Percentiles rank a stretch among this genome's conserved stretches.
Evolutionary conservation across 2,797 vertebrate genomes (phyloP).

Genomic region (Nannoperca australis): DNA sequence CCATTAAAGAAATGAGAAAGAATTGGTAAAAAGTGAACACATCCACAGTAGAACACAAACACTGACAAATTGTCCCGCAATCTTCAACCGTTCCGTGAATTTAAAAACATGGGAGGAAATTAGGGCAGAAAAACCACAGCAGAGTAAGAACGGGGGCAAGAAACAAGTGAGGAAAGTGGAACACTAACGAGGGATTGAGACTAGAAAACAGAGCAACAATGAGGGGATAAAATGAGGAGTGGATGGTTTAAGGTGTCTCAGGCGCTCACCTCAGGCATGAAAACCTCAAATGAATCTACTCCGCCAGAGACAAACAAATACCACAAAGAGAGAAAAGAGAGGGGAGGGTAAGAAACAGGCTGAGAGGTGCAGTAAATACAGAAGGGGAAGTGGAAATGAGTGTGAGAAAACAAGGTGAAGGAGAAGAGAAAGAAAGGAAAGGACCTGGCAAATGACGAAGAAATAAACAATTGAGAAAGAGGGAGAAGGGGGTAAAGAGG

Average conservation of each 20-base stretch:
- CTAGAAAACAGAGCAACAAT: constrained; percentile 25
- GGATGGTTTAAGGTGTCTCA: constrained; percentile 58
- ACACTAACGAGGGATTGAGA: constrained; percentile 48
- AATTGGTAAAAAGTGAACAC: not conserved
- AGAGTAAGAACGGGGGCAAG: constrained; percentile 51
- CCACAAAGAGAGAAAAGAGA: constrained; percentile 21
- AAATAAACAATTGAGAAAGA: constrained; percentile 45
- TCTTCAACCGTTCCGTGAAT: constrained; percentile 2
- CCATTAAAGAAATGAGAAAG: not conserved
- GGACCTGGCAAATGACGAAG: constrained; percentile 25
- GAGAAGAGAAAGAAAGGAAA: constrained; percentile 22
- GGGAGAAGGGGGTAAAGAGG: not conserved
- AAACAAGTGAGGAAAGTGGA: constrained; percentile 52
- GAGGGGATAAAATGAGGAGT: constrained; percentile 43
- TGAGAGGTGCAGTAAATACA: constrained; percentile 46
- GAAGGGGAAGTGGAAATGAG: constrained; percentile 54
- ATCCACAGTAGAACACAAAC: not conserved
- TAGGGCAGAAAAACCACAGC: constrained; percentile 36
- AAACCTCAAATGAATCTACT: constrained; percentile 57
- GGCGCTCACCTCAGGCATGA: constrained; percentile 38
- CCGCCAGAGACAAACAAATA: constrained; percentile 41
- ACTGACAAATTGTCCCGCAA: not conserved
- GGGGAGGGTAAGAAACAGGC: constrained; percentile 45
- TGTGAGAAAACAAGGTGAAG: constrained; percentile 34
- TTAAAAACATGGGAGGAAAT: constrained; percentile 46